Evolutionary conservation across 37 sponge, comb jelly and placozoan genomes (phyloP), one percentile per base, ranked within the genome.

Genomic region (Beroe forskalii): DNA sequence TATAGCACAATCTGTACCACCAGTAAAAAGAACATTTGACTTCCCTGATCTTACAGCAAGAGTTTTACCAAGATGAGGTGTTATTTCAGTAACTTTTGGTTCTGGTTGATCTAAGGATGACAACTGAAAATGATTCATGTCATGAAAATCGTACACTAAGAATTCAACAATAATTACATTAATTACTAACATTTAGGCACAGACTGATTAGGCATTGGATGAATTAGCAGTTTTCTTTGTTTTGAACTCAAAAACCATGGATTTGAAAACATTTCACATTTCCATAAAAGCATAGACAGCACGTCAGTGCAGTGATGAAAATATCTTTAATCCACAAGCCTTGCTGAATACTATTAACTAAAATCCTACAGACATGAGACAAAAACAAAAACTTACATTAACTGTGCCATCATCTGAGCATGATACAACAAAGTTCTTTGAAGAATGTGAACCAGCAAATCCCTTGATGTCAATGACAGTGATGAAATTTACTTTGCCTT

Each of bases 391-490:
- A 44, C 55, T 80, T 23, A 96, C 41, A 14, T 92, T 39, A 42
- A 97, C 89, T 24, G 94, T 76, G 44, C 93, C 41, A 76, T 97
- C 97, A 27, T 95, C 97, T 25, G 94, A 93, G 31, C 94, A 95
- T 19, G 95, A 92, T 23, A 93, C 94, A 67, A 95, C 89, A 22
- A 90, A 64, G 31, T 92, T 35, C 20, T 86, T 91, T 55, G 60
- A 19, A 19, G 9, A 9, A 6, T 30, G 66, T 94, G 95, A 95
- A 20, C 76, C 91, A 17, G 90, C 94, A 89, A 93, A 92, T 1
- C 92, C 86, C 48, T 93, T 91, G 22, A 64, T 90, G 25, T 41
- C 67, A 3, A 90, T 24, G 28, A 60, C 27, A 35, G 72, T 69
- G 2, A 69, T 69, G 37, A 35, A 32, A 43, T 80, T 80, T 12